Conservation (phyloP, 1,140 invertebrate genomes). For the Listronotus oregonensis region DNA sequence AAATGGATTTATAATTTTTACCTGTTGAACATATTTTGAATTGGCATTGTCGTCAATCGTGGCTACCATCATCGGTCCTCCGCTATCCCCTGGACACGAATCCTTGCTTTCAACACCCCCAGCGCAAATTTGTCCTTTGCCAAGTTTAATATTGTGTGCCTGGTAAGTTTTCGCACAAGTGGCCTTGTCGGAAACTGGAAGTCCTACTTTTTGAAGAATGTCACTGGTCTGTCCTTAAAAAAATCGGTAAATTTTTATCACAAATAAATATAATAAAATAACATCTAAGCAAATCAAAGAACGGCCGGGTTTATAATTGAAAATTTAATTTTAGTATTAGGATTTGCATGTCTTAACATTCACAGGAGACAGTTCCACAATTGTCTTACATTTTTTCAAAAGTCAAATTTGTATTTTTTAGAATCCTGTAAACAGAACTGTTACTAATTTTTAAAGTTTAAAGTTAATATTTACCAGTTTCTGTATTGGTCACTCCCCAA, state of each 20-base stretch:
- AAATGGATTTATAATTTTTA: no score
- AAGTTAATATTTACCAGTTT: conserved; percentile 48
- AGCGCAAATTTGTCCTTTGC: conserved; percentile 65
- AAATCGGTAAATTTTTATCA: conserved; percentile 2
- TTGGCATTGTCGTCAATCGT: conserved; percentile 50
- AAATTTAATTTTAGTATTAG: no score
- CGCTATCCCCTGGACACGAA: conserved; percentile 58
- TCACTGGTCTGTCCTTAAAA: conserved; percentile 50
- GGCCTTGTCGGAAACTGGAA: conserved; percentile 57
- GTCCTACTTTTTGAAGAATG: conserved; percentile 59
- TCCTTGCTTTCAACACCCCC: conserved; percentile 60
- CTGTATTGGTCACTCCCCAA: conserved; percentile 62
- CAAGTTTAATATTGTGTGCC: conserved; percentile 51
- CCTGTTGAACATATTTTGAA: conserved; percentile 49
- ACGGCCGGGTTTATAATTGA: no score
- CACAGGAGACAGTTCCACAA: no score
- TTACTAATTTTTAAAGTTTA: no score
- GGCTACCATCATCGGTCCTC: conserved; percentile 53
- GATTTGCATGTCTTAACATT: no score
- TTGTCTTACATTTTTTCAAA: no score
- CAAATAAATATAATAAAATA: no score
- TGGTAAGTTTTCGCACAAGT: conserved; percentile 55
- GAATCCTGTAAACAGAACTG: no score
- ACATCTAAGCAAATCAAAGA: no score
- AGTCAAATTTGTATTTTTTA: no score